phyloP scores from a whole-genome alignment of 2,888 invertebrate species.

The Ganaspis brasiliensis region DNA sequence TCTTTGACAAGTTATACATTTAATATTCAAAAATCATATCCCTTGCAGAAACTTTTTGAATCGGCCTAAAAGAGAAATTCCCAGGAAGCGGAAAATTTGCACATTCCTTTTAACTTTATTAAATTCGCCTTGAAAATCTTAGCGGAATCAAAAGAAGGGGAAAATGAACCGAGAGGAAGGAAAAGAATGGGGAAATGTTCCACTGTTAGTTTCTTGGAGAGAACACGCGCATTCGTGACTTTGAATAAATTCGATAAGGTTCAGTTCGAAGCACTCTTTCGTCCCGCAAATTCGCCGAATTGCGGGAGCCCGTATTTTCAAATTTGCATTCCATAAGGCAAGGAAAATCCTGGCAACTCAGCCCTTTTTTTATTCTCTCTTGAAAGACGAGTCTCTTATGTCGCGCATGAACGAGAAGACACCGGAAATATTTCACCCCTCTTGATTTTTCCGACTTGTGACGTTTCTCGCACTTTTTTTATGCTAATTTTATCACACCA shows the following conservation, averaged over 20 bases:
- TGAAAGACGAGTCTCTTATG: slow-evolving; percentile 2
- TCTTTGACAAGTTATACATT: slow-evolving; percentile 53
- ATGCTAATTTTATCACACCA: slow-evolving; percentile 12
- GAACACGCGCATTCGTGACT: slow-evolving; percentile 67
- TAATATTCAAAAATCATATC: slow-evolving; percentile 71
- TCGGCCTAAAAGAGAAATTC: slow-evolving; percentile 53
- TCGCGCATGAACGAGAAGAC: slow-evolving; percentile 39
- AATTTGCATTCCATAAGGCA: slow-evolving; percentile 59
- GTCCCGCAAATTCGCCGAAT: slow-evolving; percentile 56
- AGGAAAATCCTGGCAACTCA: slow-evolving; percentile 55
- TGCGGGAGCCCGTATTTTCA: slow-evolving; percentile 49
- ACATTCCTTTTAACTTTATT: slow-evolving; percentile 69
- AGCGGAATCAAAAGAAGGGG: slow-evolving; percentile 54
- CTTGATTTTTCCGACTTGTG: slow-evolving; percentile 57
- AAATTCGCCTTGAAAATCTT: slow-evolving; percentile 69
- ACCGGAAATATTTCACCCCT: slow-evolving; percentile 59
- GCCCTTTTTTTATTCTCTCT: slow-evolving; percentile 49
- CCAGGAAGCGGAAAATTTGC: slow-evolving; percentile 45
- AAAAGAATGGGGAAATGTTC: slow-evolving; percentile 38
- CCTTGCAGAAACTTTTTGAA: slow-evolving; percentile 70
- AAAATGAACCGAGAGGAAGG: slow-evolving; percentile 46
- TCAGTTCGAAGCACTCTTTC: slow-evolving; percentile 54
- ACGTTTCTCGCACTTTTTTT: slow-evolving; percentile 11
- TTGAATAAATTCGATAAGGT: slow-evolving; percentile 71
- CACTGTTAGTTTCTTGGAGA: slow-evolving; percentile 55